These are phyloP conservation scores for Pangasianodon gigas DNA, from an alignment of 2,113 vertebrate genomes.

Conservation along the genomic window DNA sequence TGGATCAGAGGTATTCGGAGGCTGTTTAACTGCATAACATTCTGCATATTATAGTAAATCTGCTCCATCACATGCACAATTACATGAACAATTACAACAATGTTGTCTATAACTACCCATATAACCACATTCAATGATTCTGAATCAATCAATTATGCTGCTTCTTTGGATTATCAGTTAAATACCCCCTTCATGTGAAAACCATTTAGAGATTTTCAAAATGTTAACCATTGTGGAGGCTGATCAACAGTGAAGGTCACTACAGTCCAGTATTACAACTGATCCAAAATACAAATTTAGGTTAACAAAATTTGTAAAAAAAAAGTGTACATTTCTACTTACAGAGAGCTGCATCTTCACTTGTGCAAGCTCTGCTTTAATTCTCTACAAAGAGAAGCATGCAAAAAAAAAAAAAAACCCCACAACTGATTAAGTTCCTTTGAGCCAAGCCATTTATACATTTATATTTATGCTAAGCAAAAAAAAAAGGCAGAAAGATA, in stretches of 20 bases:
- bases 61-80: background rate
- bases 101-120: background rate
- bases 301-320: background rate
- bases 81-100: background rate
- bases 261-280: background rate
- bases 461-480: background rate
- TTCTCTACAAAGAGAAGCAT: constrained; percentile 77
- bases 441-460: background rate
- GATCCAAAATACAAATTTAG: background rate
- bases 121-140: background rate
- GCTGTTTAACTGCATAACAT: background rate
- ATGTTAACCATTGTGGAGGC: no score
- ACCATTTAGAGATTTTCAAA: background rate
- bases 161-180: background rate
- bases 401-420: constrained; percentile 1
- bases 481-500: constrained; percentile 2
- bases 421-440: background rate
- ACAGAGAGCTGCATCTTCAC: constrained; percentile 86
- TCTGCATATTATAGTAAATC: background rate
- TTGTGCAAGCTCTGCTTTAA: constrained; percentile 85
- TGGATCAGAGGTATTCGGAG: background rate
- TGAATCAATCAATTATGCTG: background rate
- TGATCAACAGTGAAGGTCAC: background rate
- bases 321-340: constrained; percentile 64
- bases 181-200: background rate